These are phyloP conservation scores for Tupaia chinensis DNA, from an alignment of 2,113 vertebrate species.

Conservation along the genomic window DNA sequence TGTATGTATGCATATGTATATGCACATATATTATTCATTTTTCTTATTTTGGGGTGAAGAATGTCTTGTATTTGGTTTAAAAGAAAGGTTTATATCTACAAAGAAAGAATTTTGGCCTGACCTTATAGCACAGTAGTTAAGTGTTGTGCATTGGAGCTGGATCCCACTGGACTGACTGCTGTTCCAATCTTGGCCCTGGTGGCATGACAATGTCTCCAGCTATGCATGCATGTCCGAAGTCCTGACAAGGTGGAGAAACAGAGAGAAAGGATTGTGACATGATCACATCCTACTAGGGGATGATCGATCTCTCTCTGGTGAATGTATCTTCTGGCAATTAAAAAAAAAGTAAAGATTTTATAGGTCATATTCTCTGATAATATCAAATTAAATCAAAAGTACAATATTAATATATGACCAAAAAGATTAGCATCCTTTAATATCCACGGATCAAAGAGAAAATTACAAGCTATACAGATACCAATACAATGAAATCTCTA, in stretches of 20 bases:
- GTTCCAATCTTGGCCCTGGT: no score
- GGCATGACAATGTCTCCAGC: no score
- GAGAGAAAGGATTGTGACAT: no score
- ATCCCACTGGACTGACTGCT: no score
- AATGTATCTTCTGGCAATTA: no score
- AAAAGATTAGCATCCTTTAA: neutral
- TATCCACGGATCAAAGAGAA: neutral
- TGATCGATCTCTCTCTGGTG: no score
- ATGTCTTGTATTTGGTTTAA: conserved; percentile 2
- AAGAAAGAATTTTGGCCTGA: neutral
- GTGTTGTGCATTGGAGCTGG: no score
- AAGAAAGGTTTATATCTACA: neutral
- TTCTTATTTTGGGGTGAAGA: neutral
- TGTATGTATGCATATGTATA: no score
- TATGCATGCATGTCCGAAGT: no score
- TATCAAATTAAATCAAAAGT: neutral
- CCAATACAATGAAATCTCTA: neutral
- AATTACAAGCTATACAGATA: neutral
- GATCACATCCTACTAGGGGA: no score
- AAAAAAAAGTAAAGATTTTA: neutral
- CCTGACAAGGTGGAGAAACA: no score
- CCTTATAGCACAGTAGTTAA: no score
- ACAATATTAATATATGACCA: neutral
- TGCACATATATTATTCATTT: neutral
- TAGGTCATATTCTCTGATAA: neutral